Conservation (phyloP, 2,888 invertebrate genomes). For the Sinohyriopsis cumingii region DNA sequence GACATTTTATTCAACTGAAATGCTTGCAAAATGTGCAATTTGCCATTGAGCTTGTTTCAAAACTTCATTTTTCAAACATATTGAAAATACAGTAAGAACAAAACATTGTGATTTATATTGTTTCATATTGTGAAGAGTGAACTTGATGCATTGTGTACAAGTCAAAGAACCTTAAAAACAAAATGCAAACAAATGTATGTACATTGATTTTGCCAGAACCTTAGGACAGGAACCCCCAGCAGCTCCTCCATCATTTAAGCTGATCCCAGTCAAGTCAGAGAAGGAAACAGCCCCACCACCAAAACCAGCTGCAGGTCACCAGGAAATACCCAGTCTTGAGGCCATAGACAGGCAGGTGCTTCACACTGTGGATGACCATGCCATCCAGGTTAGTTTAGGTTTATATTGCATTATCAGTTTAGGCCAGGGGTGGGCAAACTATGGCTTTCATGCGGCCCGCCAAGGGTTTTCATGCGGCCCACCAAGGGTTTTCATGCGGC, state of each 20-base stretch:
- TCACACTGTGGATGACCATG: slow-evolving; percentile 70
- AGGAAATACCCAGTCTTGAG: slow-evolving; percentile 66
- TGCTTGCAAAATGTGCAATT: too few species aligned
- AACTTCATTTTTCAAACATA: too few species aligned
- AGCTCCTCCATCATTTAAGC: slow-evolving; percentile 63
- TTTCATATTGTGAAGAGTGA: too few species aligned
- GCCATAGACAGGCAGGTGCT: slow-evolving; percentile 66
- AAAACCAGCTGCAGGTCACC: slow-evolving; percentile 41
- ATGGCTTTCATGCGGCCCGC: too few species aligned
- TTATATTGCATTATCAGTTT: neutral
- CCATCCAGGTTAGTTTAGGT: slow-evolving; percentile 64
- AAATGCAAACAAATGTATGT: neutral
- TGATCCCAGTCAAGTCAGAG: slow-evolving; percentile 58
- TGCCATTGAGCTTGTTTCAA: too few species aligned
- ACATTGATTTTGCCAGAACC: slow-evolving; percentile 16
- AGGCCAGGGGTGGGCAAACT: too few species aligned
- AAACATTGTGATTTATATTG: too few species aligned
- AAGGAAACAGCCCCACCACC: slow-evolving; percentile 57
- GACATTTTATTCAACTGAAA: too few species aligned
- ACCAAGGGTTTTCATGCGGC: too few species aligned
- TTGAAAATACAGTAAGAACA: too few species aligned
- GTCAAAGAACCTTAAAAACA: neutral
- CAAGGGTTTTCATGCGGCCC: too few species aligned
- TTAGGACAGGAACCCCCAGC: slow-evolving; percentile 57
- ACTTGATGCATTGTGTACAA: too few species aligned